Evolutionary conservation across 2,113 vertebrate genomes (phyloP), one percentile per base, ranked within the genome.

Genomic region (Camelus dromedarius): DNA sequence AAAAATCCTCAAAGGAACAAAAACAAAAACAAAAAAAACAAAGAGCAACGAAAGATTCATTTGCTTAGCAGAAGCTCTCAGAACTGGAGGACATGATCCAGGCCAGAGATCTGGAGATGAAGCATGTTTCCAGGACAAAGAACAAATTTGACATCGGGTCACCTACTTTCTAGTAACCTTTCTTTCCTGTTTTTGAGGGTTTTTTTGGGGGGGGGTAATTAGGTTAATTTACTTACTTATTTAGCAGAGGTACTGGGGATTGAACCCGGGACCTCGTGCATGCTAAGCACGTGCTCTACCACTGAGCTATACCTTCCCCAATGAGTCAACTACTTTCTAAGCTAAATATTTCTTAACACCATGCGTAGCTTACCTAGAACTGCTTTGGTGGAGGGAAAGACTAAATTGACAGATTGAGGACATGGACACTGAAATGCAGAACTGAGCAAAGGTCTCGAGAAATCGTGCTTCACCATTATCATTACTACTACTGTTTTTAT

Each of bases 21-120:
- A 42, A 42, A 42, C 16, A 66, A 46, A 75, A 77, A 38, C 11
- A 72, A 48, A 48, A 48, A 1, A 77, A 60, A 11, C 13, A 26
- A 72, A 75, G 28, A 93, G 6, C 28, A 90, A 83, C 2, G 58
- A 46, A 54, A n/a, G 2, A 87, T 76, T 69, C 5, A 64, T 3
- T 58, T 76, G 26, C 67, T 32, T 19, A 62, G 48, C n/a, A 58
- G 54, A 92, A 69, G 13, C 32, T 75, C 19, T 32, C 4, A 80
- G 1, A 11, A 22, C 5, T 1, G 11, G 8, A 67, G 26, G 28
- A 38, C 13, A 7, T 48, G 2, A 52, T 92, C 1, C 0, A 46
- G 14, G 12, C 3, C n/a, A 95, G 19, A 62, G 38, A 19, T 46
- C 26, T 73, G 32, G 12, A 92, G 8, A 58, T 0, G 2, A 58